These are phyloP conservation scores for Parazoanthus swiftii DNA, from an alignment of 92 coral and sea anemone species.

Conservation along the genomic window DNA sequence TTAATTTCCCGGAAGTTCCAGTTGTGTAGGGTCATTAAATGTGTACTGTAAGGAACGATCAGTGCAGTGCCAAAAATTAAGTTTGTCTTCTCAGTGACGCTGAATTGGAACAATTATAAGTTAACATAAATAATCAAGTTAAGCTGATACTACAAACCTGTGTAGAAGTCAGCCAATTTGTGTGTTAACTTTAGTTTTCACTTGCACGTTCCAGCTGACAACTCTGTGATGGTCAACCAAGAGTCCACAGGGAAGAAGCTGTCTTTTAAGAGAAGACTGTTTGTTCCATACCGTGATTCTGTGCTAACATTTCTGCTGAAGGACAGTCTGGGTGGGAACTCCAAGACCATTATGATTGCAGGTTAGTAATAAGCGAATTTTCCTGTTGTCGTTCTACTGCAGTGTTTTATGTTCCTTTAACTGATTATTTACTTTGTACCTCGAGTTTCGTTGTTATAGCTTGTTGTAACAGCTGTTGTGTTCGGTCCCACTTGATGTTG, in stretches of 20 bases:
- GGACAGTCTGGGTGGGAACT: slow-evolving; percentile 96
- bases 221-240: slow-evolving; percentile 66
- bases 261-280: slow-evolving; percentile 76
- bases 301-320: slow-evolving; percentile 90
- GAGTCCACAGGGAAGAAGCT: slow-evolving; percentile 44
- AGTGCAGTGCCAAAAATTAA: too few species aligned
- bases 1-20: too few species aligned
- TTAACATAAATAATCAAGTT: too few species aligned
- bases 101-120: too few species aligned
- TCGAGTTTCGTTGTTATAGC: neutral
- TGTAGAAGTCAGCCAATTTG: neutral
- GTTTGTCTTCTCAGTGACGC: too few species aligned
- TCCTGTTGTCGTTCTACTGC: too few species aligned
- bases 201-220: slow-evolving; percentile 70
- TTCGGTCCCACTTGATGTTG: neutral
- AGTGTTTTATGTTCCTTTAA: too few species aligned
- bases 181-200: neutral
- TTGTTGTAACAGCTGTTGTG: neutral
- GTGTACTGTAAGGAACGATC: too few species aligned
- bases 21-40: too few species aligned
- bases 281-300: slow-evolving; percentile 96
- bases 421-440: too few species aligned
- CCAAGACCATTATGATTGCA: slow-evolving; percentile 97
- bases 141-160: neutral
- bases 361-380: slow-evolving; percentile 47